Evolutionary conservation across 2,888 invertebrate species (phyloP).

Genomic region (Acleris cristana): DNA sequence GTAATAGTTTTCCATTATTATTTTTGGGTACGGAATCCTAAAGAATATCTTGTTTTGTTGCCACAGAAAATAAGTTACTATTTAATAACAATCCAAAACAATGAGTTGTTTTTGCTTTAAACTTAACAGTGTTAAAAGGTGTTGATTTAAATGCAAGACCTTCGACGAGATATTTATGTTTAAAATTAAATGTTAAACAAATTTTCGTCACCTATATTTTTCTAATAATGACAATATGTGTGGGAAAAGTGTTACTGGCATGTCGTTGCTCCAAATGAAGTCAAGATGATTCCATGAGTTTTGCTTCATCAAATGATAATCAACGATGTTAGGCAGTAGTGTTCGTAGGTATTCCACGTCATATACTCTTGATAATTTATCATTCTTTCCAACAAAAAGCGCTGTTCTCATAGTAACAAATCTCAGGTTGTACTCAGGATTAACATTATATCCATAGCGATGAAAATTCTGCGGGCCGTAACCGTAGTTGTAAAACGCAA

Average conservation of each 20-base stretch:
- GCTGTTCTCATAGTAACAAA: constrained; percentile 51
- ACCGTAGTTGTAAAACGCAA: constrained; percentile 46
- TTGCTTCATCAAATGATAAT: constrained; percentile 46
- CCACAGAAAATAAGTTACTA: too few species aligned
- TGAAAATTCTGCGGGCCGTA: constrained; percentile 43
- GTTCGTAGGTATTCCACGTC: constrained; percentile 40
- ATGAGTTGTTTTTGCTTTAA: too few species aligned
- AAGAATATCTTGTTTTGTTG: too few species aligned
- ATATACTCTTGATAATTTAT: constrained; percentile 67
- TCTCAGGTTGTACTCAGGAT: constrained; percentile 48
- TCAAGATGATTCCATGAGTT: constrained; percentile 55
- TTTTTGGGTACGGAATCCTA: too few species aligned
- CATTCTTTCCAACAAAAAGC: constrained; percentile 77
- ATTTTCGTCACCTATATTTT: background rate
- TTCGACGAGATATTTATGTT: too few species aligned
- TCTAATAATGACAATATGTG: constrained; percentile 44
- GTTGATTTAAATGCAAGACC: too few species aligned
- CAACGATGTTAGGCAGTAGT: constrained; percentile 50
- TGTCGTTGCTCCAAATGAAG: constrained; percentile 50
- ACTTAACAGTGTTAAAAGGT: too few species aligned
- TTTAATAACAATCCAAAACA: too few species aligned
- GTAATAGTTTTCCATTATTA: too few species aligned
- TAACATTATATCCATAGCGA: constrained; percentile 41
- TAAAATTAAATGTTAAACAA: too few species aligned
- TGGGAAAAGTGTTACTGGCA: constrained; percentile 52